Conservation (phyloP, 2,797 vertebrate species). For the Cossypha heuglini region DNA sequence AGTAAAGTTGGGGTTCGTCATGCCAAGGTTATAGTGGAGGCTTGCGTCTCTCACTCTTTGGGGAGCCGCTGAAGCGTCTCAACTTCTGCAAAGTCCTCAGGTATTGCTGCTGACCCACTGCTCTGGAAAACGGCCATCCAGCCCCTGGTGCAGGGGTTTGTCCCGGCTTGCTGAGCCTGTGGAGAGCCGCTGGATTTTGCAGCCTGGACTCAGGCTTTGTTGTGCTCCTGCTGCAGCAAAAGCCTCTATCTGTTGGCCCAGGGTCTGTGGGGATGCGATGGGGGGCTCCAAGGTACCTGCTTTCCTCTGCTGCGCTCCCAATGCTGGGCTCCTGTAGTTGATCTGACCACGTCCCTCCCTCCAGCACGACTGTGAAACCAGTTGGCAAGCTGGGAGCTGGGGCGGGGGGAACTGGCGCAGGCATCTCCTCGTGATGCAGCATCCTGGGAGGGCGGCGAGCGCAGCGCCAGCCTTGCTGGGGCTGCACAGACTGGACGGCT, state of each 20-base stretch:
- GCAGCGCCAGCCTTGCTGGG: not conserved
- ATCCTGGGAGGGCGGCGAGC: not conserved
- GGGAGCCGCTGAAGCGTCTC: not conserved
- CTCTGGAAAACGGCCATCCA: accelerated
- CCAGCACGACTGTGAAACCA: not conserved
- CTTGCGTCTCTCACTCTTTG: accelerated
- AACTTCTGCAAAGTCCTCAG: not conserved
- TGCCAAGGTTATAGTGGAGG: not conserved
- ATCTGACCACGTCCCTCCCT: not conserved
- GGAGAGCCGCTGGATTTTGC: not conserved
- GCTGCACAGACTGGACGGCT: slow-evolving; percentile 28
- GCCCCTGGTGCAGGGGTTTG: not conserved
- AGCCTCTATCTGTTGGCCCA: not conserved
- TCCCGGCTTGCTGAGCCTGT: accelerated
- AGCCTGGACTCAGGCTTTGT: not conserved
- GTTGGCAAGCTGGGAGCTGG: not conserved
- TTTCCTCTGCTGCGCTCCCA: not conserved
- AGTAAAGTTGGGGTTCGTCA: not conserved
- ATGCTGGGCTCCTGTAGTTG: not conserved
- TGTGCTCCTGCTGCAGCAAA: not conserved
- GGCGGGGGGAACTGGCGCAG: not conserved
- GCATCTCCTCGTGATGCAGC: slow-evolving; percentile 45
- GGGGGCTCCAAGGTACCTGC: not conserved
- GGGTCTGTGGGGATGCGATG: accelerated
- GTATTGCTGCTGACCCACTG: not conserved